A percentile compares a stretch with the other conserved stretches of the same genome.
These are phyloP conservation scores for Sebastes flavidus DNA, from an alignment of 2,797 vertebrate genomes.

Conservation along the genomic window DNA sequence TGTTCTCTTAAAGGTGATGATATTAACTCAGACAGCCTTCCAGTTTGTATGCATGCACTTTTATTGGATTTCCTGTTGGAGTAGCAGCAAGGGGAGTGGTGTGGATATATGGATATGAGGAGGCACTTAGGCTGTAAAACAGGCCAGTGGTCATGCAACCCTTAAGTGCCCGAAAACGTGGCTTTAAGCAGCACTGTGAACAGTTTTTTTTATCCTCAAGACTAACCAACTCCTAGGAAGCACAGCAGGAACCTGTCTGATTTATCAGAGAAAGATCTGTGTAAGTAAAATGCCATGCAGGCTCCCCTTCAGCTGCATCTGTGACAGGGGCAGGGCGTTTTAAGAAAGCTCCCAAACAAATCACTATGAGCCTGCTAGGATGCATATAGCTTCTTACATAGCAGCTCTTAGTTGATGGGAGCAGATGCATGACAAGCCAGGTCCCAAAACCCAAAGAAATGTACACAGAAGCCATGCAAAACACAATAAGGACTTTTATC, in stretches of 20 bases:
- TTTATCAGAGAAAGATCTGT: not conserved
- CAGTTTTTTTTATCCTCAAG: not conserved
- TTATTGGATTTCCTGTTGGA: not conserved
- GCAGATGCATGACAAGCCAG: slow-evolving; percentile 2
- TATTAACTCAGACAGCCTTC: not conserved
- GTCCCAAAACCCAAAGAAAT: not conserved
- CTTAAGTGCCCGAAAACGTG: not conserved
- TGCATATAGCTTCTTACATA: not conserved
- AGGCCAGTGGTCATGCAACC: not conserved
- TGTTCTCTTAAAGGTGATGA: not conserved
- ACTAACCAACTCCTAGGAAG: not conserved
- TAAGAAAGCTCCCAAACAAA: slow-evolving; percentile 32
- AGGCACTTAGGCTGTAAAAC: not conserved
- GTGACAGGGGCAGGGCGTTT: slow-evolving; percentile 33
- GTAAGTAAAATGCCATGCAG: not conserved
- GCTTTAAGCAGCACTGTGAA: not conserved
- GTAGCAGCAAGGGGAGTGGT: slow-evolving; percentile 12
- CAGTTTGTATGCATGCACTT: not conserved
- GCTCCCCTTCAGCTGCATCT: not conserved
- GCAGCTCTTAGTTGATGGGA: not conserved
- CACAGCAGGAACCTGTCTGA: not conserved
- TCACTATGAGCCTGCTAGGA: not conserved
- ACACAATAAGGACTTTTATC: too few relatives aligned
- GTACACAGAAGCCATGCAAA: not conserved
- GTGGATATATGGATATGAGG: not conserved